Evolutionary conservation across 2,797 vertebrate genomes (phyloP).

Genomic region (Serranus cabrilla): DNA sequence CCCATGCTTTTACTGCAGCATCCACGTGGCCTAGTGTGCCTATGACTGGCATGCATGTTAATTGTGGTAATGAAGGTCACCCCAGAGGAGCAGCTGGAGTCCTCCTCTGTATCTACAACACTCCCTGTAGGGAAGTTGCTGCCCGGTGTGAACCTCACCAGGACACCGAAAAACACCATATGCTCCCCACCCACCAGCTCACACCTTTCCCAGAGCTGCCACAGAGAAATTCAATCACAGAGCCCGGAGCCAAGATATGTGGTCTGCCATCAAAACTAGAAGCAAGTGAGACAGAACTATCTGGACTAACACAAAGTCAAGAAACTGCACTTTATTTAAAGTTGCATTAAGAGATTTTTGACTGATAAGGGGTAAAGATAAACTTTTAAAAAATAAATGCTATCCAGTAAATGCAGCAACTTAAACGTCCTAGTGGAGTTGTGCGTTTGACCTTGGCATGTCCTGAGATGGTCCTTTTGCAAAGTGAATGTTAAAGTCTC

Average conservation of each 20-base stretch:
- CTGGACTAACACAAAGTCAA: background rate
- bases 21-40: conserved; percentile 34
- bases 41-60: conserved; percentile 82
- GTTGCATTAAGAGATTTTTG: background rate
- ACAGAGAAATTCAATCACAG: conserved; percentile 51
- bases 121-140: conserved; percentile 68
- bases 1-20: conserved; percentile 25
- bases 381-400: background rate
- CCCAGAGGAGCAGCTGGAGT: conserved; percentile 81
- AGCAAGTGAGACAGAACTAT: conserved; percentile 13
- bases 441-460: conserved; percentile 5
- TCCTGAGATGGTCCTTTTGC: background rate
- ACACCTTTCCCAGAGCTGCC: conserved; percentile 55
- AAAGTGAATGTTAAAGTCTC: background rate
- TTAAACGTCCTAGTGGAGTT: background rate
- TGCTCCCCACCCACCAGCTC: conserved; percentile 72
- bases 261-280: conserved; percentile 2
- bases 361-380: background rate
- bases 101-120: conserved; percentile 77
- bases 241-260: conserved; percentile 26
- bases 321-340: background rate
- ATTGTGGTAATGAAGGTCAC: conserved; percentile 87
- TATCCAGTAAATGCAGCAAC: rapidly evolving
- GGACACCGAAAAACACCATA: conserved; percentile 78
- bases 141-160: conserved; percentile 65